Percentiles rank a stretch among this genome's conserved stretches.
phyloP scores from a whole-genome alignment of 2,113 vertebrate genomes.

The Rhegmatorhina hoffmannsi region DNA sequence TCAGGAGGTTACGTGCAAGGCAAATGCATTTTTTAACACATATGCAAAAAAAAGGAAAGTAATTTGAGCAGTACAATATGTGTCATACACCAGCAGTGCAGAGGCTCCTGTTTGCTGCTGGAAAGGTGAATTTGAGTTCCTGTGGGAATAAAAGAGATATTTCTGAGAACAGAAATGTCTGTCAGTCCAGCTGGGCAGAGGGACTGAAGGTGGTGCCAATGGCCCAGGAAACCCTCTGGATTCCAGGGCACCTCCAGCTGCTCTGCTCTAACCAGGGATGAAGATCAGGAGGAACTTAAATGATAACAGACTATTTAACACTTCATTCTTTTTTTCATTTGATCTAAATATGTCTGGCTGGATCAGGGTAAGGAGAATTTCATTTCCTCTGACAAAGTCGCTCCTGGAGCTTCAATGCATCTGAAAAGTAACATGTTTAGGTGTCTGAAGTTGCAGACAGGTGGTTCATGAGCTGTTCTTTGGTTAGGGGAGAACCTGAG shows the following conservation, averaged over 20 bases:
- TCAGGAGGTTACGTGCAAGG: background rate
- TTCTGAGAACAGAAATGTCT: background rate
- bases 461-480: background rate
- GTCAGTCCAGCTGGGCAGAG: background rate
- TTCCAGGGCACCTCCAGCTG: background rate
- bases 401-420: background rate
- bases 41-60: accelerated
- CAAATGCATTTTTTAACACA: background rate
- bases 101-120: background rate
- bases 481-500: background rate
- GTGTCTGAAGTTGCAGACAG: background rate
- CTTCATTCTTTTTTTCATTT: background rate
- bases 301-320: background rate
- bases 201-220: conserved; percentile 24
- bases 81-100: too few species aligned
- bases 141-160: background rate
- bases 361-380: background rate
- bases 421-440: background rate
- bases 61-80: background rate
- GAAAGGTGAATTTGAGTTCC: background rate
- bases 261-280: accelerated
- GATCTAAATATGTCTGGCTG: background rate
- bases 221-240: background rate
- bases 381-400: background rate
- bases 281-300: background rate